Conservation (phyloP, 2,113 vertebrate species). For the Xenopus borealis region DNA sequence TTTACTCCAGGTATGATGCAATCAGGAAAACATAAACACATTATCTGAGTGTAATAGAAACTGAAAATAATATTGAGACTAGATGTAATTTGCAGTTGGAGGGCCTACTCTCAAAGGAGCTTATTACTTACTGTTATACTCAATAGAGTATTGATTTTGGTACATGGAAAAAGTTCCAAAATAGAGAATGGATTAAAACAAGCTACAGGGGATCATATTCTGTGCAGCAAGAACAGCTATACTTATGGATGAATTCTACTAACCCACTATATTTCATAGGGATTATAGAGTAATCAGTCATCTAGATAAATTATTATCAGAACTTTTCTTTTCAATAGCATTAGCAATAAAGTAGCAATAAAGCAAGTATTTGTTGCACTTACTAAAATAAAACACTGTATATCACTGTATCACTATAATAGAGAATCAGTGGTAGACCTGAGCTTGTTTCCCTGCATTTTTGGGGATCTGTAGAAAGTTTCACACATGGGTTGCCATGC, state of each 20-base stretch:
- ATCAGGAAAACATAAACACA: constrained; percentile 40
- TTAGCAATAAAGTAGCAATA: too few relatives aligned
- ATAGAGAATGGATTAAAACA: constrained; percentile 26
- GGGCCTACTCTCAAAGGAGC: constrained; percentile 34
- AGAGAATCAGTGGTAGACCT: too few relatives aligned
- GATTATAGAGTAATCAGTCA: background rate
- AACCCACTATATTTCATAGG: background rate
- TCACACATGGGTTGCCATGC: too few relatives aligned
- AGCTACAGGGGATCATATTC: constrained; percentile 17
- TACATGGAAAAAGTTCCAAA: constrained; percentile 24
- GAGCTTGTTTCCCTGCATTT: too few relatives aligned
- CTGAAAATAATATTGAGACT: constrained; percentile 34
- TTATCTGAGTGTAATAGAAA: constrained; percentile 34
- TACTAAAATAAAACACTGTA: too few relatives aligned
- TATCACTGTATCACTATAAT: too few relatives aligned
- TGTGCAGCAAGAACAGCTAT: background rate
- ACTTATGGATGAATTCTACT: background rate
- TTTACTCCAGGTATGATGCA: constrained; percentile 35
- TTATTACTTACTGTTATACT: constrained; percentile 42
- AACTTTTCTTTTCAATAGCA: too few relatives aligned
- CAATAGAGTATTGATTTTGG: constrained; percentile 41
- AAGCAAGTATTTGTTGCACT: too few relatives aligned
- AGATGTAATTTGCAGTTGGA: constrained; percentile 39
- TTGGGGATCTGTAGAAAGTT: too few relatives aligned
- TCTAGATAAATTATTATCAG: background rate